phyloP scores from a whole-genome alignment of 2,888 invertebrate species.

The Odontomyia ornata region DNA sequence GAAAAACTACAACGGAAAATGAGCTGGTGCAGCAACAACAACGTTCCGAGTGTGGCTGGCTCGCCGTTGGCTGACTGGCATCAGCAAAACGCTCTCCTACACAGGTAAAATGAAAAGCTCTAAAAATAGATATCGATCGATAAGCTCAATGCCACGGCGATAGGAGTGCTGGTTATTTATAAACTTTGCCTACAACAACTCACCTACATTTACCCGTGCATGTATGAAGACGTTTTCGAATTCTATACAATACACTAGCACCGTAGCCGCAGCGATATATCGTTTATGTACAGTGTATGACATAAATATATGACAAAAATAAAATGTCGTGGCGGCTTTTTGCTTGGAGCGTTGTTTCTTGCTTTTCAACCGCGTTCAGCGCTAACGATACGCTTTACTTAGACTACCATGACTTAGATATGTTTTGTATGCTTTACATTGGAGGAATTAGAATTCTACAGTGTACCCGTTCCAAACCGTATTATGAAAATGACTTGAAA shows the following conservation, averaged over 20 bases:
- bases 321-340: background rate
- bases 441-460: background rate
- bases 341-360: too few relatives aligned
- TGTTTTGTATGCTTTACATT: background rate
- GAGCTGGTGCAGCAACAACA: background rate
- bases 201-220: conserved; percentile 30
- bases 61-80: too few relatives aligned
- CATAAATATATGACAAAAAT: background rate
- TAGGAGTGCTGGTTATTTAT: conserved; percentile 54
- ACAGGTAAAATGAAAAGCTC: conserved; percentile 45
- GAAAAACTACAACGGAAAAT: conserved; percentile 6
- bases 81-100: conserved; percentile 38
- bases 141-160: conserved; percentile 56
- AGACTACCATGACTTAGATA: background rate
- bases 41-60: background rate
- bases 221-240: background rate
- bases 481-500: conserved; percentile 17
- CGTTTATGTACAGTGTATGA: background rate
- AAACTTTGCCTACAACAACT: conserved; percentile 51
- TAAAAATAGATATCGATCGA: conserved; percentile 54
- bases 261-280: background rate
- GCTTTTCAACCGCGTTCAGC: too few relatives aligned
- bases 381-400: background rate
- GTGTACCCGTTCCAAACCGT: background rate
- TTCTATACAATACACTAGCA: background rate